A percentile compares a stretch with the other conserved stretches of the same genome.
These are phyloP conservation scores for Pholis gunnellus DNA, from an alignment of 2,113 vertebrate species.

Conservation along the genomic window DNA sequence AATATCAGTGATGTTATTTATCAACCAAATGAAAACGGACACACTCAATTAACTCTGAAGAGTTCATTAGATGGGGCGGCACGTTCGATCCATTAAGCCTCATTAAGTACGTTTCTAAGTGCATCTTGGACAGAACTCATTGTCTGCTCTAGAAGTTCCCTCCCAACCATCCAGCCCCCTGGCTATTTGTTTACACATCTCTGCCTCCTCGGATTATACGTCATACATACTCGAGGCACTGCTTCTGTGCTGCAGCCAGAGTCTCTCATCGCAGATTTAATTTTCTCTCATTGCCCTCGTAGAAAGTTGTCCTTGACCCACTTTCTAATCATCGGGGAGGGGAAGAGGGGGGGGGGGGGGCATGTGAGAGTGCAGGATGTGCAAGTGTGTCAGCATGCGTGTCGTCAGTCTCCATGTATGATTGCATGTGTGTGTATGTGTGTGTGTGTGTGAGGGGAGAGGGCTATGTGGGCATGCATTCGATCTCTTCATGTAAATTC, in stretches of 20 bases:
- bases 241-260: conserved; percentile 50
- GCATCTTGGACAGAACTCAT: conserved; percentile 9
- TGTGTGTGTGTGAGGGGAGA: background rate
- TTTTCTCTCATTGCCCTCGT: conserved; percentile 66
- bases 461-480: conserved; percentile 17
- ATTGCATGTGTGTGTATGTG: background rate
- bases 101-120: conserved; percentile 19
- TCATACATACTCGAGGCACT: conserved; percentile 30
- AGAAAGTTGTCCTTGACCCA: conserved; percentile 82
- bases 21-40: conserved; percentile 37
- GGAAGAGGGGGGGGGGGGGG: conserved; percentile 33
- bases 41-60: conserved; percentile 13
- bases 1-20: conserved; percentile 21
- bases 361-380: conserved; percentile 50
- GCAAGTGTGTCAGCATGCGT: conserved; percentile 67
- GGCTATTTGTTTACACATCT: conserved; percentile 48
- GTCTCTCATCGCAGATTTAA: conserved; percentile 55
- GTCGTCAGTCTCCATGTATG: conserved; percentile 44
- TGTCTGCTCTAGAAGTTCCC: conserved; percentile 18
- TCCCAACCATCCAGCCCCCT: background rate
- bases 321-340: conserved; percentile 64
- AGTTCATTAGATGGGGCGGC: conserved; percentile 9
- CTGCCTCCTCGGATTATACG: conserved; percentile 38
- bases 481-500: conserved; percentile 37
- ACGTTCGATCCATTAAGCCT: conserved; percentile 24